Base-by-base conservation (phyloP, 1,140 invertebrate species). In the Sarcophaga bullata region DNA sequence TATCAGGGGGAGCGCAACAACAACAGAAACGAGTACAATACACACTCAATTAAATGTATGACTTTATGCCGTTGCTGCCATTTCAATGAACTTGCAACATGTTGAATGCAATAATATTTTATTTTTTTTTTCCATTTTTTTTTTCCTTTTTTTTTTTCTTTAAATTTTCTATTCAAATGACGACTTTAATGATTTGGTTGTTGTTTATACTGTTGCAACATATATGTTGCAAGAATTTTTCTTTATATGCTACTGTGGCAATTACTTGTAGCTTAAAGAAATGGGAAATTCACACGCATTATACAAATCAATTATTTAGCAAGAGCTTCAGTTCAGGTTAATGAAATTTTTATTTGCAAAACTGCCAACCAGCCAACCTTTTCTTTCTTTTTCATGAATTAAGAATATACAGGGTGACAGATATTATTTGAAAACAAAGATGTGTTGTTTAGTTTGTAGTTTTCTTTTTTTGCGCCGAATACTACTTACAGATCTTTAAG, bases 41-140 rank as follows among this genome's bases (percentile, higher is more conserved):
- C 17, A 9, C 17, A 68, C 62, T 68, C 62, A 68, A 68, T 68
- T 68, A 68, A 68, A 8, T 68, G 17, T 37, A 37, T 37, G 25
- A 37, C n/a, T 68, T 62, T 11, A 15, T 62, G 54, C n/a, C n/a
- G 10, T n/a, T 68, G 15, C 19, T 68, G 62, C 62, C 17, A 68
- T 68, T 68, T 68, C 62, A 68, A 68, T 68, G 62, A 68, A 68
- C 62, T 68, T 68, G 62, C 62, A 68, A 68, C 62, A 68, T 68
- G 62, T 68, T 68, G 25, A 37, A 37, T 37, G 25, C 25, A 37
- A 37, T 37, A 37, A 37, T 37, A 37, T 37, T 37, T 37, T 37
- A 37, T 37, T 37, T 37, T 37, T 37, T 2, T 2, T 37, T 25
- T 17, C 11, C 52, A 9, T 58, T 2, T 13, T 58, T 58, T 58